Base-by-base conservation (phyloP, 2,113 vertebrate genomes). In the Prionailurus bengalensis region DNA sequence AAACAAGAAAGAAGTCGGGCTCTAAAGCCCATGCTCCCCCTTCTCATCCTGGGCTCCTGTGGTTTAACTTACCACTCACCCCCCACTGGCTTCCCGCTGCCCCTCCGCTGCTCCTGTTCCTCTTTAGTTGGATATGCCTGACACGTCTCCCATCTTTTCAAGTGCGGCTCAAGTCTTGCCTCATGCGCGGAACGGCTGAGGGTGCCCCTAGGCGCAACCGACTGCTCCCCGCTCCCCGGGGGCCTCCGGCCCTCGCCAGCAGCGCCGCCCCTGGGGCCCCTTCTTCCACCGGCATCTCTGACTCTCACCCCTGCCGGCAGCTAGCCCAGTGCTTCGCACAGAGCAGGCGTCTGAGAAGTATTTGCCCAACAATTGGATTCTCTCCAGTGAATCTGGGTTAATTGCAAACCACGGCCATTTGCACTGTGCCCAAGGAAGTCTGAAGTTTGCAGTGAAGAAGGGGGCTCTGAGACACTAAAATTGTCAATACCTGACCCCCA, bases 351-450 rank as follows among this genome's bases (percentile, higher is more conserved):
- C 89, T 93, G 45, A 80, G 86, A 76, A 85, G 66, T 19, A 85
- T 45, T n/a, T 86, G 94, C 58, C 94, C 78, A 66, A 61, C 39
- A 89, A 92, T 21, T 70, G 36, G 81, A 66, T 85, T 87, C 87
- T 94, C 11, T 84, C 91, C 31, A 45, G 51, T 92, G 42, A 84
- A 66, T 88, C 95, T 15, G 70, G 83, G 45, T 93, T 91, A 86
- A 53, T 0, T 55, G 84, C 78, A 94, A 94, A 74, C 53, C 78
- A 58, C 1, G 79, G 63, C 78, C 11, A 31, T 19, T 11, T 53
- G 16, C 11, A 66, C 3, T 1, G 33, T 12, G 5, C 48, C 65
- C 29, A 33, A 12, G 76, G 68, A 85, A 51, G 65, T 36, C 53
- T 45, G 14, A 92, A 21, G 51, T 82, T 33, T 48, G 55, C 23